Conservation (phyloP, 1,140 invertebrate species). For the Conus betulinus region DNA sequence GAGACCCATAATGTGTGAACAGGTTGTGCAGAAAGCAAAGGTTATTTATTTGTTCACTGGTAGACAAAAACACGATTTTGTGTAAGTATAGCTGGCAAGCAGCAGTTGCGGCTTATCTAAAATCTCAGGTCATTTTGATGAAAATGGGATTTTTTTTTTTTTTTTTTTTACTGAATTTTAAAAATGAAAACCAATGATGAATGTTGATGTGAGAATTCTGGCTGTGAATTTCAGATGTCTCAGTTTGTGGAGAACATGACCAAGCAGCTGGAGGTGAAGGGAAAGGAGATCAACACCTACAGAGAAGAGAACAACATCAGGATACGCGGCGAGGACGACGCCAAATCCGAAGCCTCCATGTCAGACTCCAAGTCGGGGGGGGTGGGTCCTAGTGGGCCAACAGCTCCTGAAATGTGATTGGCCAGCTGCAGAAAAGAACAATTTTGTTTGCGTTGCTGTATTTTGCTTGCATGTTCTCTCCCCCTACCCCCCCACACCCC, state of each 20-base stretch:
- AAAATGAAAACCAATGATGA: background rate
- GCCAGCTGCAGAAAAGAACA: background rate
- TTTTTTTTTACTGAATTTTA: background rate
- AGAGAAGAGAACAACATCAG: conserved; percentile 92
- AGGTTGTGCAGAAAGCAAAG: too few species aligned
- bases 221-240: conserved; percentile 79
- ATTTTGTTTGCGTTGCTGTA: too few species aligned
- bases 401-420: conserved; percentile 23
- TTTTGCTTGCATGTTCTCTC: too few species aligned
- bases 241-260: conserved; percentile 87
- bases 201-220: background rate
- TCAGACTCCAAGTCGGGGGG: conserved; percentile 49
- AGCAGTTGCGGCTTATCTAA: too few species aligned
- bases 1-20: too few species aligned
- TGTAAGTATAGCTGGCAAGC: too few species aligned
- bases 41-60: too few species aligned
- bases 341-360: conserved; percentile 46
- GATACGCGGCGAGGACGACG: conserved; percentile 76
- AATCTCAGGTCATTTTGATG: too few species aligned
- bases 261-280: conserved; percentile 90
- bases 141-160: background rate
- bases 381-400: conserved; percentile 66
- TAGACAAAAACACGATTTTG: too few species aligned
- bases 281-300: conserved; percentile 93
- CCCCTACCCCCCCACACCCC: too few species aligned